Percentiles rank a stretch among this genome's conserved stretches.
Conservation (phyloP, 1,140 invertebrate genomes). For the silkworm (Bombyx mori) region ASM3026992v2 NC_085124.1:8415501-8416000, state of each 20-base stretch:
- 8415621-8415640: slow-evolving; percentile 54
- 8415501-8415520: slow-evolving; percentile 10
- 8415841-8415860: too few species aligned
- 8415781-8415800: too few species aligned
- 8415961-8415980: too few species aligned
- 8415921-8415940: too few species aligned
- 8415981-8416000: too few species aligned
- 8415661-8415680: slow-evolving; percentile 67
- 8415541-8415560: slow-evolving; percentile 55
- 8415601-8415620: slow-evolving; percentile 60
- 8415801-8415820: too few species aligned
- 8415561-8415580: slow-evolving; percentile 56
- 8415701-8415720: slow-evolving; percentile 65
- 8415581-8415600: slow-evolving; percentile 58
- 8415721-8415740: slow-evolving; percentile 59
- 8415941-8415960: too few species aligned
- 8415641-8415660: slow-evolving; percentile 69
- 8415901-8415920: too few species aligned
- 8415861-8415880: too few species aligned
- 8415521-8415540: slow-evolving; percentile 19
- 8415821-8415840: too few species aligned
- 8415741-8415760: slow-evolving; percentile 55
- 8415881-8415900: too few species aligned
- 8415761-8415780: slow-evolving; percentile 51
- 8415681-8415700: slow-evolving; percentile 65